Conservation (phyloP, 2,888 invertebrate species). For the Acleris holmiana region DNA sequence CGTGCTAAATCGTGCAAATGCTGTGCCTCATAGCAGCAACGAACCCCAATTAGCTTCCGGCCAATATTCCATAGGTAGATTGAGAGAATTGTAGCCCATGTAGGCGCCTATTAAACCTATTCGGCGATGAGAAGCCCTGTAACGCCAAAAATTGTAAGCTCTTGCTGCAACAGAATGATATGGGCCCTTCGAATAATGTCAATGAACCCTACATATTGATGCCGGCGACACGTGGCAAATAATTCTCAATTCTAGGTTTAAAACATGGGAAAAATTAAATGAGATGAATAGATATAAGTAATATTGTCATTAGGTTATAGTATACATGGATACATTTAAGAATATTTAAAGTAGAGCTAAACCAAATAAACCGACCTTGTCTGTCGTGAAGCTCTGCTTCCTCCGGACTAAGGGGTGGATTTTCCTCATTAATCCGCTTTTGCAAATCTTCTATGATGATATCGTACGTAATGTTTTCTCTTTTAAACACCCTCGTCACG, state of each 20-base stretch:
- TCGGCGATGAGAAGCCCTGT: conserved; percentile 76
- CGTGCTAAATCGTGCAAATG: conserved; percentile 52
- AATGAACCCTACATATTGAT: conserved; percentile 20
- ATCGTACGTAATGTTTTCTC: conserved; percentile 86
- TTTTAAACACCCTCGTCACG: conserved; percentile 85
- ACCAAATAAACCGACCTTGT: conserved; percentile 77
- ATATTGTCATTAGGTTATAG: too few species aligned
- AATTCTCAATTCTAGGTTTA: too few species aligned
- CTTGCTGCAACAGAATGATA: conserved; percentile 81
- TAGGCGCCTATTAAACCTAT: conserved; percentile 74
- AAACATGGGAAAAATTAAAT: too few species aligned
- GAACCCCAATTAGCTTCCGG: conserved; percentile 86
- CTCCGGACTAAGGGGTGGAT: conserved; percentile 88
- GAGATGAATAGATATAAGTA: too few species aligned
- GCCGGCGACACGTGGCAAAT: not conserved
- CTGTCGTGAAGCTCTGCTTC: conserved; percentile 88
- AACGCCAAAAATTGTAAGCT: conserved; percentile 85
- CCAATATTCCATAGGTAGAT: conserved; percentile 84
- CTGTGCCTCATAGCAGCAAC: conserved; percentile 70
- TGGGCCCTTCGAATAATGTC: conserved; percentile 68
- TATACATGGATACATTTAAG: not conserved
- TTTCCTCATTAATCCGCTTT: conserved; percentile 91
- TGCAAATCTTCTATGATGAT: conserved; percentile 92
- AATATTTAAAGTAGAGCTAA: too few species aligned
- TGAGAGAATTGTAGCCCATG: conserved; percentile 82